Evolutionary conservation across 1,140 invertebrate genomes (phyloP), one percentile per base, ranked within the genome.

Genomic region (Catajapyx aquilonaris): DNA sequence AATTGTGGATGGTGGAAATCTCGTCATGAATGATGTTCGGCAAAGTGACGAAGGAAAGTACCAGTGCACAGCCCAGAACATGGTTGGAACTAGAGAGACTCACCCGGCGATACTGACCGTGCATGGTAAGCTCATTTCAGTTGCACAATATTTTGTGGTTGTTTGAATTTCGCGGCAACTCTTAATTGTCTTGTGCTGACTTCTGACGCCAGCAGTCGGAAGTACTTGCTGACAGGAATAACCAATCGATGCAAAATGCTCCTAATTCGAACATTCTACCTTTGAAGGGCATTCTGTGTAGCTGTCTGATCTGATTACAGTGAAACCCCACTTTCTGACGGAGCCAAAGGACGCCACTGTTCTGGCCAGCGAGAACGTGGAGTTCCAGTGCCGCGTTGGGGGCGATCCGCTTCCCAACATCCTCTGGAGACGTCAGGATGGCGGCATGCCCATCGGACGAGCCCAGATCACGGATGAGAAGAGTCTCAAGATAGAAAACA

Each of bases 361-460:
- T 31, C 62, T 84, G 38, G 68, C 75, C 39, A 81, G 81, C 9
- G 71, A 81, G 50, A 71, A 68, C 15, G 80, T 84, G 0, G 72
- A 79, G 42, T 86, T 96, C 52, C 75, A 80, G 32, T 96, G 90
- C 52, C 68, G 73, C 35, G 85, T 86, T 0, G 79, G 79, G 35
- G 90, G 88, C 9, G 83, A 88, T 56, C 87, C 87, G n/a, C 63
- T 66, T 18, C 83, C 86, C 0, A 73, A 81, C 44, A 73, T 91
- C 9, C 68, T 87, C 32, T 91, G 88, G 90, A 69, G 77, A 33
- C 74, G 85, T 48, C 77, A 87, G 52, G 79, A 81, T 43, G 78
- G 75, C 10, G 75, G 78, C 50, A 81, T 86, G 62, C 76, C 79
- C 1, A 66, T 73, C 33, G 73, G 76, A 4, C 62, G 77, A 44